A percentile compares a stretch with the other conserved stretches of the same genome.
These are phyloP conservation scores for Lomographa bimaculata DNA, from an alignment of 2,888 invertebrate genomes.

Conservation along the genomic window DNA sequence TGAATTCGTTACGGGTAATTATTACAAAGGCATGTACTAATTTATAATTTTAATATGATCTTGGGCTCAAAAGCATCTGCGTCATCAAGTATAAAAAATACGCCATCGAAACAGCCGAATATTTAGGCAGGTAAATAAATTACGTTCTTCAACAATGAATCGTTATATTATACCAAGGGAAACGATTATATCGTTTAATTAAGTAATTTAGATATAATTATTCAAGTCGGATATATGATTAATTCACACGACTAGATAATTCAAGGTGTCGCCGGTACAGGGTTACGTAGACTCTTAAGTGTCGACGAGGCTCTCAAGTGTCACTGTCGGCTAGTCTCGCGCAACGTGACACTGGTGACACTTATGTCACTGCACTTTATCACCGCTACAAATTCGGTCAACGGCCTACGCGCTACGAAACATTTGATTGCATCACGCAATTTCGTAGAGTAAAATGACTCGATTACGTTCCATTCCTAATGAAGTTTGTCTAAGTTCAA, in stretches of 20 bases:
- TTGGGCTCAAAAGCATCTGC: constrained; percentile 24
- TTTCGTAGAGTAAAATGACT: constrained; percentile 38
- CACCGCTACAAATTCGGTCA: constrained; percentile 46
- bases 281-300: constrained; percentile 30
- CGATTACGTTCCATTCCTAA: constrained; percentile 49
- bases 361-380: constrained; percentile 49
- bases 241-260: constrained; percentile 18
- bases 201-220: constrained; percentile 27
- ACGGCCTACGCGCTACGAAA: constrained; percentile 43
- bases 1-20: constrained; percentile 57
- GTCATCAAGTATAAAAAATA: constrained; percentile 41
- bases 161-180: constrained; percentile 33
- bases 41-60: constrained; percentile 49
- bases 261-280: constrained; percentile 14
- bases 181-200: constrained; percentile 30
- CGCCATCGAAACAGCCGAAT: constrained; percentile 31
- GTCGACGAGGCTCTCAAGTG: constrained; percentile 24
- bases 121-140: constrained; percentile 27
- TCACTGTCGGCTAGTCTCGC: neutral
- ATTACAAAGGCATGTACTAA: constrained; percentile 45
- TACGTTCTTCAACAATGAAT: constrained; percentile 39
- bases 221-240: constrained; percentile 17
- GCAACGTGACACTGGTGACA: constrained; percentile 36
- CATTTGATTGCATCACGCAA: constrained; percentile 45
- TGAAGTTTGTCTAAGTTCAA: constrained; percentile 51